Percentiles rank a stretch among this genome's conserved stretches.
These are phyloP conservation scores for Metopia argyrocephala DNA, from an alignment of 2,888 invertebrate species.

Conservation along the genomic window DNA sequence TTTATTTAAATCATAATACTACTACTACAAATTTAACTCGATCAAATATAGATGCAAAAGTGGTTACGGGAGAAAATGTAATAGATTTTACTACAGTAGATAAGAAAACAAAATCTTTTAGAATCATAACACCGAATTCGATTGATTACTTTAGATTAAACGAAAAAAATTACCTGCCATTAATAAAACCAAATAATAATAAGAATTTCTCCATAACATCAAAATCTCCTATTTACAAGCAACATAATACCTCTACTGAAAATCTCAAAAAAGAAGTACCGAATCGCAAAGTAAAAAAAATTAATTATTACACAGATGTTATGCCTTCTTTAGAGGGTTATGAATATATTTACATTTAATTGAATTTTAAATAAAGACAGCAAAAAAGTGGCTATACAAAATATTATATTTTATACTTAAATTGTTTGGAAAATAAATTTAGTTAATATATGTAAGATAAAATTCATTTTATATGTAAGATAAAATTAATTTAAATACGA, in stretches of 20 bases:
- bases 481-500: too few species aligned
- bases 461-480: too few species aligned
- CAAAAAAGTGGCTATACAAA: too few species aligned
- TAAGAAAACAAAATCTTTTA: too few species aligned
- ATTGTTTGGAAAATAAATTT: too few species aligned
- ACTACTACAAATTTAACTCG: background rate
- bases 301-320: constrained; percentile 71
- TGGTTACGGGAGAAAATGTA: too few species aligned
- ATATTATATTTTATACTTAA: too few species aligned
- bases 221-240: too few species aligned
- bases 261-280: background rate
- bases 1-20: background rate
- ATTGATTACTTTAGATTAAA: too few species aligned
- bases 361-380: background rate
- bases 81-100: background rate
- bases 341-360: constrained; percentile 20
- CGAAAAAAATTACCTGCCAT: background rate
- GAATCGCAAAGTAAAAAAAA: constrained; percentile 51
- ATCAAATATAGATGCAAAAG: background rate
- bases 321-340: constrained; percentile 68
- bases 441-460: too few species aligned
- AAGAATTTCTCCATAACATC: too few species aligned
- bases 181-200: background rate
- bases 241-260: background rate
- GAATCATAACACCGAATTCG: too few species aligned